Evolutionary conservation across 2,797 vertebrate genomes (phyloP).

Genomic region (Argyrosomus regius): DNA sequence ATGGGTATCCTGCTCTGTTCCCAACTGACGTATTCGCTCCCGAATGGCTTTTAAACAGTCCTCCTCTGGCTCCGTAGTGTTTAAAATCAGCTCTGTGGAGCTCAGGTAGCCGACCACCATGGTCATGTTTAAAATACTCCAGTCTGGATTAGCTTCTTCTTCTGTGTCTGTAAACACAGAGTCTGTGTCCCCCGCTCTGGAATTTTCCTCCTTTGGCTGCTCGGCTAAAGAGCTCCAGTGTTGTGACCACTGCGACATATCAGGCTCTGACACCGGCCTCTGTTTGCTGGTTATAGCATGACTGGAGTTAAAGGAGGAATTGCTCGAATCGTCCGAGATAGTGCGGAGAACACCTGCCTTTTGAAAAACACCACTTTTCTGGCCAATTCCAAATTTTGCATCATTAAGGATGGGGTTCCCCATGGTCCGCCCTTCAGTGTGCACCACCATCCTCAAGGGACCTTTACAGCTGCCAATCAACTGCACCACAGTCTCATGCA

Average conservation of each 20-base stretch:
- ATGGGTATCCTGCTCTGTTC: slow-evolving; percentile 94
- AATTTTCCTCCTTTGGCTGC: slow-evolving; percentile 77
- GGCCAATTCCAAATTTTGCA: slow-evolving; percentile 86
- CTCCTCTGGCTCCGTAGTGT: slow-evolving; percentile 86
- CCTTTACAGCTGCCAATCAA: slow-evolving; percentile 92
- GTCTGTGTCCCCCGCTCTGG: slow-evolving; percentile 77
- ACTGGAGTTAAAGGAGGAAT: slow-evolving; percentile 69
- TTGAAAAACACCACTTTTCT: slow-evolving; percentile 85
- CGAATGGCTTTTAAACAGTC: slow-evolving; percentile 92
- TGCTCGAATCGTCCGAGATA: slow-evolving; percentile 88
- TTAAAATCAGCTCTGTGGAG: slow-evolving; percentile 93
- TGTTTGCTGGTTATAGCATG: slow-evolving; percentile 78
- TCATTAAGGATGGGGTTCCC: slow-evolving; percentile 89
- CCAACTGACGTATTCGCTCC: slow-evolving; percentile 91
- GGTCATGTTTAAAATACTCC: slow-evolving; percentile 91
- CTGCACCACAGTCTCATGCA: slow-evolving; percentile 94
- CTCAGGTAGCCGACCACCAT: slow-evolving; percentile 97
- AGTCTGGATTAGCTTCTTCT: slow-evolving; percentile 87
- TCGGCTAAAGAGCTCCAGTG: slow-evolving; percentile 70
- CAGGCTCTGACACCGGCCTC: slow-evolving; percentile 90
- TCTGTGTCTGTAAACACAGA: slow-evolving; percentile 85
- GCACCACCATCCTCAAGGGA: slow-evolving; percentile 90
- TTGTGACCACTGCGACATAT: slow-evolving; percentile 86
- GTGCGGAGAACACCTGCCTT: slow-evolving; percentile 91
- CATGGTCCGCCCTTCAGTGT: slow-evolving; percentile 74